Evolutionary conservation across 2,797 vertebrate species (phyloP).

Genomic region (Pantherophis vulpinus): DNA sequence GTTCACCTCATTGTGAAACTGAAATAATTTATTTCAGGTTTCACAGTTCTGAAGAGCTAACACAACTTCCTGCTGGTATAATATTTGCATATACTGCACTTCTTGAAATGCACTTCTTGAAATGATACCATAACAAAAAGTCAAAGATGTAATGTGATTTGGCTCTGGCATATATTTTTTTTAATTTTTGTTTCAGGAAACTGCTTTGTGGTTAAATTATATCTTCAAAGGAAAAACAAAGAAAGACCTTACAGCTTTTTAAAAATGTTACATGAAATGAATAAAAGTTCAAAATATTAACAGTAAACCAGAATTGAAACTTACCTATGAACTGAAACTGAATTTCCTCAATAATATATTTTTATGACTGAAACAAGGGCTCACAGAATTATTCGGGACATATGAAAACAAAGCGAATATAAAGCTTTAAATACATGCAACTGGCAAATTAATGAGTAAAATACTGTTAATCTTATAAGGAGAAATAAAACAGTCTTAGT

Average conservation of each 20-base stretch:
- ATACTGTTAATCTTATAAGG: not conserved
- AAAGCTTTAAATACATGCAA: not conserved
- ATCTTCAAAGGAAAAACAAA: not conserved
- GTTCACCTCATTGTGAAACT: not conserved
- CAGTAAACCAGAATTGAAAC: slow-evolving; percentile 25
- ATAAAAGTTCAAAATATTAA: slow-evolving; percentile 4
- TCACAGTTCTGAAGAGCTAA: not conserved
- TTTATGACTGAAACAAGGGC: not conserved
- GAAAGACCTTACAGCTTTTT: not conserved
- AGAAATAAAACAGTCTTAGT: not conserved
- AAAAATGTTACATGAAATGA: slow-evolving; percentile 13
- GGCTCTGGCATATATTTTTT: slow-evolving; percentile 8
- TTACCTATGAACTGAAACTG: not conserved
- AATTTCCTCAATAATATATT: slow-evolving; percentile 22
- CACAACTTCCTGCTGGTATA: not conserved
- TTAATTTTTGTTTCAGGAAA: slow-evolving; percentile 6
- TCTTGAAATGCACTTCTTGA: not conserved
- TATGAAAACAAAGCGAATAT: not conserved
- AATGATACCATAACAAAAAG: not conserved
- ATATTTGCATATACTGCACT: not conserved
- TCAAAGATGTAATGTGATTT: not conserved
- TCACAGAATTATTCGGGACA: not conserved
- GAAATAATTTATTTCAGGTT: not conserved
- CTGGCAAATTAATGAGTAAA: not conserved
- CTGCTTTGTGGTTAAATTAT: not conserved